A percentile compares a stretch with the other conserved stretches of the same genome.
phyloP scores from a whole-genome alignment of 2,113 vertebrate species.

The Microcebus tavaratra region DNA sequence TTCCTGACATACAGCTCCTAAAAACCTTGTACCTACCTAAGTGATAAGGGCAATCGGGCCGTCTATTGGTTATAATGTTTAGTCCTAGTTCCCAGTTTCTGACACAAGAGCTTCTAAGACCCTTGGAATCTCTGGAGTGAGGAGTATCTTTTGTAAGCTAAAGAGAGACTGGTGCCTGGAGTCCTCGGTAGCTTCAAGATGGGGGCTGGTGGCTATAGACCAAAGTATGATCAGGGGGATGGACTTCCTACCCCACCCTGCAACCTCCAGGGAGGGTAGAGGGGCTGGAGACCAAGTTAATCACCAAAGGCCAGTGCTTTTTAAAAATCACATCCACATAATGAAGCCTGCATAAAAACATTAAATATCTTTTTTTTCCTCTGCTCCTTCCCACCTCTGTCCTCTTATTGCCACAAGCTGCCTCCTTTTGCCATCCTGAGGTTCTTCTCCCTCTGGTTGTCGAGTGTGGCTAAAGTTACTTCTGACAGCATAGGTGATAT shows the following conservation, averaged over 20 bases:
- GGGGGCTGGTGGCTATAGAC: neutral
- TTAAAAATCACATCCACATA: neutral
- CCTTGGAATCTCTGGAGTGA: neutral
- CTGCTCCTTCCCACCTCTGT: neutral
- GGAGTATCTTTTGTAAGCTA: neutral
- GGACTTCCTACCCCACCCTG: neutral
- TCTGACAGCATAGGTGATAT: neutral
- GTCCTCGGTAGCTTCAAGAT: neutral
- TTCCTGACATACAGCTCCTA: neutral
- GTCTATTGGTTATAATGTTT: neutral
- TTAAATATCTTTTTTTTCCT: neutral
- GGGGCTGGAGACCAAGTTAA: neutral
- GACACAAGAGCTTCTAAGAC: neutral
- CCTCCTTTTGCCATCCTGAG: neutral
- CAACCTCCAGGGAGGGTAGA: neutral
- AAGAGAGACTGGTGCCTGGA: neutral
- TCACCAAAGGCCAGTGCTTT: neutral
- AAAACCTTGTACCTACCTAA: neutral
- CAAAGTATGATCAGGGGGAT: neutral
- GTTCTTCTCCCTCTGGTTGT: neutral
- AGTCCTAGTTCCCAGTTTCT: neutral
- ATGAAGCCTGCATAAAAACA: neutral
- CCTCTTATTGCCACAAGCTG: accelerated
- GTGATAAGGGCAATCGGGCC: no score
- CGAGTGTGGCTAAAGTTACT: neutral